phyloP scores from a whole-genome alignment of 2,113 vertebrate genomes.

The Perca fluviatilis region DNA sequence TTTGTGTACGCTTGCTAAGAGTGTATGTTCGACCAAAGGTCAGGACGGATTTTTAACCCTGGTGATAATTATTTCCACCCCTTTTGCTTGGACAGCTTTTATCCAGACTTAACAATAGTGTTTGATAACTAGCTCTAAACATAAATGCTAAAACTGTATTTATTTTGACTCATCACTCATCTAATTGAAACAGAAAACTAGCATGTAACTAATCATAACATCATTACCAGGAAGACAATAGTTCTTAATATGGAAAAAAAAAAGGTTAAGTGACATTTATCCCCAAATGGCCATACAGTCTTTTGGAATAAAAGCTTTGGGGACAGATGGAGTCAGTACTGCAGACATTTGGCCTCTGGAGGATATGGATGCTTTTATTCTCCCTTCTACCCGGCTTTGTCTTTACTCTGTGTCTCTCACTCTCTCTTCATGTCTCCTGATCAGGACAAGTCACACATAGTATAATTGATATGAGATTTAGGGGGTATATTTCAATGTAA shows the following conservation, averaged over 20 bases:
- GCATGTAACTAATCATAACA: slow-evolving; percentile 64
- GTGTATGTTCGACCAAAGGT: slow-evolving; percentile 5
- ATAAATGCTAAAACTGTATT: slow-evolving; percentile 23
- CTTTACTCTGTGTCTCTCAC: slow-evolving; percentile 66
- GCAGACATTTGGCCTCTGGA: slow-evolving; percentile 71
- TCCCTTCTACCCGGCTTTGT: slow-evolving; percentile 62
- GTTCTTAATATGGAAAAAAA: slow-evolving; percentile 34
- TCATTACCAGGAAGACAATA: slow-evolving; percentile 54
- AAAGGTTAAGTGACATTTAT: slow-evolving; percentile 68
- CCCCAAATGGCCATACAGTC: slow-evolving; percentile 45
- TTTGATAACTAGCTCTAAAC: not conserved
- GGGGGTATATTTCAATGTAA: slow-evolving; percentile 88
- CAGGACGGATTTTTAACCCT: not conserved
- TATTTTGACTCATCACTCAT: slow-evolving; percentile 23
- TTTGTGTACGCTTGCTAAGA: slow-evolving; percentile 11
- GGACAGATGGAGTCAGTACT: slow-evolving; percentile 56
- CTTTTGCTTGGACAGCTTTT: not conserved
- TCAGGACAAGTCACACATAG: slow-evolving; percentile 84
- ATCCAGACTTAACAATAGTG: not conserved
- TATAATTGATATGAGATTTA: slow-evolving; percentile 90
- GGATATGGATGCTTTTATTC: slow-evolving; percentile 67
- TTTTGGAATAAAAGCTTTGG: slow-evolving; percentile 58
- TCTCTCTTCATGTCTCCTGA: slow-evolving; percentile 71
- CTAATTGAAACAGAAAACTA: slow-evolving; percentile 33
- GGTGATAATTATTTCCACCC: slow-evolving; percentile 10